Conservation (phyloP, 2,113 vertebrate species). For the Aldabrachelys gigantea region DNA sequence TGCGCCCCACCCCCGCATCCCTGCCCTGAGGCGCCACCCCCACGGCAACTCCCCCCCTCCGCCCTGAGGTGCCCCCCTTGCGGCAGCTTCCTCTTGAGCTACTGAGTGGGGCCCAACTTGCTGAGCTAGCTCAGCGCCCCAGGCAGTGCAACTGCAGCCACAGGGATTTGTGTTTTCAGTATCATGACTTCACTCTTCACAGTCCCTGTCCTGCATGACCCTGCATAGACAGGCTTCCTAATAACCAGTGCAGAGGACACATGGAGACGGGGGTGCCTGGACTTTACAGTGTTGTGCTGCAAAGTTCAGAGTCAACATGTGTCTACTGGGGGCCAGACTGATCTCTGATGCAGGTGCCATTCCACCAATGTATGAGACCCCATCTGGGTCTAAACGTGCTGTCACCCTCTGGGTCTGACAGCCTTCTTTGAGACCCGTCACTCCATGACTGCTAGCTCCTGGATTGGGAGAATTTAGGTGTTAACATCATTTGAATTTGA, state of each 20-base stretch:
- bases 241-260: not conserved
- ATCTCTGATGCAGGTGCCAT: not conserved
- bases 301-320: not conserved
- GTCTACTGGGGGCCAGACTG: not conserved
- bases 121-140: not conserved
- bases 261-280: not conserved
- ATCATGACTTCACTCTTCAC: not conserved
- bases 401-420: not conserved
- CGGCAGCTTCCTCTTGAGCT: not conserved
- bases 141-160: not conserved
- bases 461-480: not conserved
- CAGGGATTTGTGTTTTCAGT: not conserved
- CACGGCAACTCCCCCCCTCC: too few relatives aligned
- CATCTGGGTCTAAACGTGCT: not conserved
- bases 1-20: too few relatives aligned
- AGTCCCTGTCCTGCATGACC: not conserved
- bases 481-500: not conserved
- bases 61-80: too few relatives aligned
- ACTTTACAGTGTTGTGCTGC: not conserved
- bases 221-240: not conserved
- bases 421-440: not conserved
- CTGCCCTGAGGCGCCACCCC: too few relatives aligned
- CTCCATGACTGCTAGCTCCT: not conserved
- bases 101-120: not conserved
- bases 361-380: not conserved